Conservation (phyloP, 2,888 invertebrate species). For the Limenitis camilla region DNA sequence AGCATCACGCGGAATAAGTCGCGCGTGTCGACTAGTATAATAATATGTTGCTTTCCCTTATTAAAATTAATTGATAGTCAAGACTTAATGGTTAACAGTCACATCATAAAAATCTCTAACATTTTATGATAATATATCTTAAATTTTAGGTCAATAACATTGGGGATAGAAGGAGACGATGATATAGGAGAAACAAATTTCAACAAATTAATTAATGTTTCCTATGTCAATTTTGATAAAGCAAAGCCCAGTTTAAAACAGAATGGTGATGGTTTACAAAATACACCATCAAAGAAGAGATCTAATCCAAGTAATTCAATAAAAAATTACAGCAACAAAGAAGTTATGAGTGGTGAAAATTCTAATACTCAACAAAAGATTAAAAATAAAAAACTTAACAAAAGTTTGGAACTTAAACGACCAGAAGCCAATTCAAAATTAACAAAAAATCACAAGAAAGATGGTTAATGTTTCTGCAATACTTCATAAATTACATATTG, state of each 20-base stretch:
- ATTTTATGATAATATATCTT: neutral
- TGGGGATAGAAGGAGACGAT: constrained; percentile 47
- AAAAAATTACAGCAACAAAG: constrained; percentile 26
- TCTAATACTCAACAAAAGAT: constrained; percentile 29
- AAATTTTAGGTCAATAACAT: constrained; percentile 42
- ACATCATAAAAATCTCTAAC: neutral
- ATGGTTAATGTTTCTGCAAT: constrained; percentile 22
- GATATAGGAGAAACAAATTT: constrained; percentile 35
- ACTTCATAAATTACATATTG: neutral
- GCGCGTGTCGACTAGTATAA: no score
- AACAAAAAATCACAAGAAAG: constrained; percentile 49
- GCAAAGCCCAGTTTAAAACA: constrained; percentile 53
- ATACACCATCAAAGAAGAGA: constrained; percentile 30
- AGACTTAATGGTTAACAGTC: neutral
- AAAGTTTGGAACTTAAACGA: constrained; percentile 39
- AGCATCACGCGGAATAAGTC: no score
- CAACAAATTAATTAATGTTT: constrained; percentile 40
- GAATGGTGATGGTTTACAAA: constrained; percentile 38
- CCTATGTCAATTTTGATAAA: constrained; percentile 62
- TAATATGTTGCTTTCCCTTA: no score
- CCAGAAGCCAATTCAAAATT: constrained; percentile 17
- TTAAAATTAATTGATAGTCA: no score
- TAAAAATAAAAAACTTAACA: constrained; percentile 44
- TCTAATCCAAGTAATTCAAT: constrained; percentile 27
- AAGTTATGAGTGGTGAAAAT: constrained; percentile 34